Conservation (phyloP, 2,797 vertebrate genomes). For the Coreius guichenoti region DNA sequence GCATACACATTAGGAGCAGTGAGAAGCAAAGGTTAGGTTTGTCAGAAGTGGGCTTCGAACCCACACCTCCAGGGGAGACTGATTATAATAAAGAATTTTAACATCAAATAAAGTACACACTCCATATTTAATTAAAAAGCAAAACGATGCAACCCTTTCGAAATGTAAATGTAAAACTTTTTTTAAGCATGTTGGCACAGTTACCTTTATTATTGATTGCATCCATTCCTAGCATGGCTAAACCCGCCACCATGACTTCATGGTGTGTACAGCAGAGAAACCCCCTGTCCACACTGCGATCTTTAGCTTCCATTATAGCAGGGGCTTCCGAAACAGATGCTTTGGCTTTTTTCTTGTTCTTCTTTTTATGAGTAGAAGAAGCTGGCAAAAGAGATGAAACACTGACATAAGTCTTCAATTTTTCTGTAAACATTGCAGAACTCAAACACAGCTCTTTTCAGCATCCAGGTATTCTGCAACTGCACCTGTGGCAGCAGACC, state of each 20-base stretch:
- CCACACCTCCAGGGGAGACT: no score
- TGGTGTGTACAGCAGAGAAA: constrained; percentile 96
- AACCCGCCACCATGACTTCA: constrained; percentile 91
- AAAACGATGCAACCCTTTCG: not conserved
- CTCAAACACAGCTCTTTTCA: not conserved
- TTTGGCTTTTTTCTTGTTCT: constrained; percentile 77
- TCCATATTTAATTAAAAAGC: not conserved
- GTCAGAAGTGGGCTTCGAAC: no score
- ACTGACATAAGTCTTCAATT: not conserved
- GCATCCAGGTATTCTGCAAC: not conserved
- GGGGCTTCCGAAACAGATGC: constrained; percentile 54
- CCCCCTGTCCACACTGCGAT: constrained; percentile 81
- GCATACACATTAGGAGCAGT: no score
- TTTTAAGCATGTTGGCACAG: constrained; percentile 3
- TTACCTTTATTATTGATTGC: constrained; percentile 80
- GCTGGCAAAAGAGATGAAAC: constrained; percentile 36
- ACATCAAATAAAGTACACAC: not conserved
- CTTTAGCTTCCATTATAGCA: constrained; percentile 26
- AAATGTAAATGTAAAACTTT: not conserved
- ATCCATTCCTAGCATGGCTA: constrained; percentile 82
- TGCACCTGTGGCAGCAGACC: constrained; percentile 66
- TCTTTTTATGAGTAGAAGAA: constrained; percentile 84
- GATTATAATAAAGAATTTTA: not conserved
- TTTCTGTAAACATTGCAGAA: not conserved
- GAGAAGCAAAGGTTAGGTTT: no score